phyloP scores from a whole-genome alignment of 1,140 invertebrate species.

The Penaeus indicus region DNA sequence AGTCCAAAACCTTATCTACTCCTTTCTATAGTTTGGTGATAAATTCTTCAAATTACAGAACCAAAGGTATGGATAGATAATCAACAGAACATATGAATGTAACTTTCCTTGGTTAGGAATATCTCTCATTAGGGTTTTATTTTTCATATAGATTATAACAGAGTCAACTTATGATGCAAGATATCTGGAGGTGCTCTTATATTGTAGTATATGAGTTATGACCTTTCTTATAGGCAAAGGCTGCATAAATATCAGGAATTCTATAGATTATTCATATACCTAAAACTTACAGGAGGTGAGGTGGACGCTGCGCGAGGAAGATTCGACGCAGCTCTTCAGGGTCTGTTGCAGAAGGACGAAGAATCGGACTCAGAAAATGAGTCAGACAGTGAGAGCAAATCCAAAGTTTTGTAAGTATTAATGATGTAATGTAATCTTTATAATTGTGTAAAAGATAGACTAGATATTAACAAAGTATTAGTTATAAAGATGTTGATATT shows the following conservation, averaged over 20 bases:
- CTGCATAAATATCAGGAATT: neutral
- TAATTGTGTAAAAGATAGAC: too few species aligned
- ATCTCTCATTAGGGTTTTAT: too few species aligned
- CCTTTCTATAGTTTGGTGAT: too few species aligned
- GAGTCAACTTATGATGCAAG: too few species aligned
- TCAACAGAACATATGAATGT: too few species aligned
- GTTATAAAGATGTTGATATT: neutral
- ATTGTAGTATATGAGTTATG: neutral
- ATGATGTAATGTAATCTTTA: neutral
- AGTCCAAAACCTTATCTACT: too few species aligned
- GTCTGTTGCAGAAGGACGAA: slow-evolving; percentile 75
- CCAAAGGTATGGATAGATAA: too few species aligned
- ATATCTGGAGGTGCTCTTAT: neutral
- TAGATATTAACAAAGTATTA: too few species aligned
- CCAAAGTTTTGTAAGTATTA: slow-evolving; percentile 62
- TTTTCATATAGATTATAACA: too few species aligned
- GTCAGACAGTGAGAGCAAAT: slow-evolving; percentile 51
- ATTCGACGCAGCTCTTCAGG: slow-evolving; percentile 77
- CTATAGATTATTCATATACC: neutral
- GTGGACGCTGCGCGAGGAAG: slow-evolving; percentile 74
- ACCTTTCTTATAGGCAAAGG: neutral
- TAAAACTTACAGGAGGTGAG: slow-evolving; percentile 55
- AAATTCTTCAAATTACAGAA: too few species aligned
- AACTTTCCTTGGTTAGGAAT: too few species aligned
- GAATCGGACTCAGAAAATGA: slow-evolving; percentile 71